Conservation (phyloP, 2,113 vertebrate species). For the Pelodiscus sinensis region DNA sequence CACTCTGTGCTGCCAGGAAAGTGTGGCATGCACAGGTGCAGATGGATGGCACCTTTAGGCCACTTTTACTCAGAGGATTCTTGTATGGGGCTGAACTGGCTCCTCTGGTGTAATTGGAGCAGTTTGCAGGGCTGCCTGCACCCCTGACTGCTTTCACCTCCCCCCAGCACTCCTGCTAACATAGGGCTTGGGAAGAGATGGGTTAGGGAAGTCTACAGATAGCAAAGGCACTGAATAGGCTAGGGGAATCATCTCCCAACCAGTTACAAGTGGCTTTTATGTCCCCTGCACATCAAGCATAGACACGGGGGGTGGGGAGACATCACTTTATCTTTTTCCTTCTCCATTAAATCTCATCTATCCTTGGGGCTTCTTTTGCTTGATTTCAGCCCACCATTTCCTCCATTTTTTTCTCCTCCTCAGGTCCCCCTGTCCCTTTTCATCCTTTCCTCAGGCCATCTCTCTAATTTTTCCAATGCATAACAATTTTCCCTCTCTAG, state of each 20-base stretch:
- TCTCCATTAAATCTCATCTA: background rate
- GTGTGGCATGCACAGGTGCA: accelerated
- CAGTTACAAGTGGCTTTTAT: background rate
- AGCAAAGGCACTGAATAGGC: background rate
- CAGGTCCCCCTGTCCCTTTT: background rate
- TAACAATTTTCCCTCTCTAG: background rate
- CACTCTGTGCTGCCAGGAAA: background rate
- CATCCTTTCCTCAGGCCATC: background rate
- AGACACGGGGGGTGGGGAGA: too few relatives aligned
- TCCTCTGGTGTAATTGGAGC: background rate
- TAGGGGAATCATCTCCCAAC: background rate
- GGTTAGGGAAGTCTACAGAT: background rate
- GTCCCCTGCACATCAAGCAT: background rate
- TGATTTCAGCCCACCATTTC: background rate
- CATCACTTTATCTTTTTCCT: background rate
- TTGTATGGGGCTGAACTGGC: background rate
- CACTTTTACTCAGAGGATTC: background rate
- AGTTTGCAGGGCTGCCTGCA: background rate
- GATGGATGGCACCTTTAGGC: background rate
- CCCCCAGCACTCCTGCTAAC: background rate
- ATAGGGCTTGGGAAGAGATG: background rate
- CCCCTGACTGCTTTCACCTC: background rate
- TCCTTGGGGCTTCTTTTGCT: background rate
- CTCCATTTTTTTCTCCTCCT: background rate
- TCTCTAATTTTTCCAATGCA: background rate